Percentiles rank a stretch among this genome's conserved stretches.
Evolutionary conservation across 2,888 invertebrate genomes (phyloP).

Genomic region (Phyllotreta cruciferae): DNA sequence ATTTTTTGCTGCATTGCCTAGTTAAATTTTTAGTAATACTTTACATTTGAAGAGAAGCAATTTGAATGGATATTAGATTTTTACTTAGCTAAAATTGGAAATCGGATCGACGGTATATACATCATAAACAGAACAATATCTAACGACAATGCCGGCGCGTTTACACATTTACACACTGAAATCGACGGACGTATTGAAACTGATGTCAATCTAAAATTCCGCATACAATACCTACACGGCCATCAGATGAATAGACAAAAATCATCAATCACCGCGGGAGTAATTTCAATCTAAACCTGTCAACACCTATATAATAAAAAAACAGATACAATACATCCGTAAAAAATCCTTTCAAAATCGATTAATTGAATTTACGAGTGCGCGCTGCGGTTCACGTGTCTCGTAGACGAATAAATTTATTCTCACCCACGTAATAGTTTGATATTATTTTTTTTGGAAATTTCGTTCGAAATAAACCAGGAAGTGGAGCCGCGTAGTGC

Average conservation of each 20-base stretch:
- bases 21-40: too few relatives aligned
- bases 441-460: too few relatives aligned
- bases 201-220: slow-evolving; percentile 10
- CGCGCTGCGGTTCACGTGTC: not conserved
- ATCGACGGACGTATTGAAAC: slow-evolving; percentile 4
- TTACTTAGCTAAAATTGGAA: too few relatives aligned
- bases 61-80: too few relatives aligned
- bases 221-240: not conserved
- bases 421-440: not conserved
- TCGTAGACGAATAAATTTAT: not conserved
- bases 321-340: slow-evolving; percentile 4
- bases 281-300: slow-evolving; percentile 23
- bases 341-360: slow-evolving; percentile 8
- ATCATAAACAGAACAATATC: too few relatives aligned
- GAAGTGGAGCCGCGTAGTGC: not conserved
- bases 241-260: slow-evolving; percentile 24
- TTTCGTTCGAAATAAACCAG: not conserved
- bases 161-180: not conserved
- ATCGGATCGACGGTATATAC: too few relatives aligned
- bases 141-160: too few relatives aligned
- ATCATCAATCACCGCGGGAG: slow-evolving; percentile 23
- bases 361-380: slow-evolving; percentile 13
- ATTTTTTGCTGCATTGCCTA: too few relatives aligned
- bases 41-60: too few relatives aligned
- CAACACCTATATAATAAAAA: slow-evolving; percentile 20